These are phyloP conservation scores for Nothobranchius furzeri DNA, from an alignment of 2,113 vertebrate genomes.

Conservation along the genomic window DNA sequence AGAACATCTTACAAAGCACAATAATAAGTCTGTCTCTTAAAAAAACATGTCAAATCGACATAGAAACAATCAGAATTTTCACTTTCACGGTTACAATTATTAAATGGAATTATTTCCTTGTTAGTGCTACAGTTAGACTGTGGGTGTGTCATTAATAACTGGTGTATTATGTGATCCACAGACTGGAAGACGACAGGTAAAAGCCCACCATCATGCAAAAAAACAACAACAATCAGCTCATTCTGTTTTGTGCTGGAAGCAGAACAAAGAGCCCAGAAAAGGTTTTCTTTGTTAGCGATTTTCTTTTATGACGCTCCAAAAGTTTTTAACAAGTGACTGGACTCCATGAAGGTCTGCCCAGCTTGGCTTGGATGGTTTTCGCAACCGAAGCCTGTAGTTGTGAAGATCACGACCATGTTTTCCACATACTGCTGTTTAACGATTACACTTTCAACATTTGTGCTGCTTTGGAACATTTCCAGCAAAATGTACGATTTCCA, in stretches of 20 bases:
- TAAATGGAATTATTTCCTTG: background rate
- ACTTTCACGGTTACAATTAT: background rate
- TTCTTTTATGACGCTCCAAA: background rate
- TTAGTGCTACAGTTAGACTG: conserved; percentile 39
- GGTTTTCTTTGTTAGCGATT: background rate
- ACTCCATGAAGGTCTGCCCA: background rate
- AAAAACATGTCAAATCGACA: background rate
- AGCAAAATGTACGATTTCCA: background rate
- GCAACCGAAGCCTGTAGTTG: background rate
- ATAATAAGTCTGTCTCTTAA: conserved; percentile 2
- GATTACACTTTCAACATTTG: background rate
- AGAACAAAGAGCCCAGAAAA: background rate
- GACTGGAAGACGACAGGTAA: conserved; percentile 31
- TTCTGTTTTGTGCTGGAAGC: background rate
- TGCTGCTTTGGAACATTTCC: background rate
- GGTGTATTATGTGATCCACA: conserved; percentile 22
- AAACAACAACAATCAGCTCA: background rate
- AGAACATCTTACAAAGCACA: background rate
- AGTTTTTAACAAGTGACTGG: background rate
- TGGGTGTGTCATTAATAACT: conserved; percentile 13
- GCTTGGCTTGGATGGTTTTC: background rate
- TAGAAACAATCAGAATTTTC: background rate
- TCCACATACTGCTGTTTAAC: background rate
- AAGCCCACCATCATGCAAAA: conserved; percentile 44
- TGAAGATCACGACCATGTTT: background rate